A percentile compares a stretch with the other conserved stretches of the same genome.
Conservation (phyloP, 1,140 invertebrate genomes). For the Anoplolepis gracilipes region DNA sequence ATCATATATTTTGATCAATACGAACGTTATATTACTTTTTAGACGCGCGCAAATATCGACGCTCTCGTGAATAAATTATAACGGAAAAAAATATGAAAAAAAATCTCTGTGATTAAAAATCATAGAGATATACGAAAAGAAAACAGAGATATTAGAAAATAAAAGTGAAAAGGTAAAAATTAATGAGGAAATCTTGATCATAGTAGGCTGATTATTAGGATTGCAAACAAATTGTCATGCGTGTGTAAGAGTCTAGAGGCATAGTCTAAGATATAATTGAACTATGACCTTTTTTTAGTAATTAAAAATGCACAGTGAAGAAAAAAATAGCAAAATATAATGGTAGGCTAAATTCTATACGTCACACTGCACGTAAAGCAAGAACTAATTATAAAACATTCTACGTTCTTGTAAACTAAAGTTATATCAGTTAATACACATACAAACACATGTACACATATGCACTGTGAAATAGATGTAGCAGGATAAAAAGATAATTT, state of each 20-base stretch:
- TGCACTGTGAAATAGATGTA: background rate
- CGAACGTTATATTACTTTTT: background rate
- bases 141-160: background rate
- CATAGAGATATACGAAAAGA: background rate
- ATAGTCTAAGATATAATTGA: background rate
- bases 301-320: background rate
- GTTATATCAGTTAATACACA: background rate
- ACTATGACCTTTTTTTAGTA: slow-evolving; percentile 19
- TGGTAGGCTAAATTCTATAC: background rate
- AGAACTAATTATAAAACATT: background rate
- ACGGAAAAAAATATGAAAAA: background rate
- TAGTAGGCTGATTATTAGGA: background rate
- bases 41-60: background rate
- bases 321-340: slow-evolving; percentile 25
- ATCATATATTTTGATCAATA: background rate
- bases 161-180: background rate
- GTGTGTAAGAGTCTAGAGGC: background rate
- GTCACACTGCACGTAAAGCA: background rate
- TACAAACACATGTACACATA: too few relatives aligned
- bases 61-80: background rate
- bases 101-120: slow-evolving; percentile 49
- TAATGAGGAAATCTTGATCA: background rate
- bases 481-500: background rate
- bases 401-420: background rate
- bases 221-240: background rate